Evolutionary conservation across 2,113 vertebrate genomes (phyloP).

Genomic region (Numida meleagris): DNA sequence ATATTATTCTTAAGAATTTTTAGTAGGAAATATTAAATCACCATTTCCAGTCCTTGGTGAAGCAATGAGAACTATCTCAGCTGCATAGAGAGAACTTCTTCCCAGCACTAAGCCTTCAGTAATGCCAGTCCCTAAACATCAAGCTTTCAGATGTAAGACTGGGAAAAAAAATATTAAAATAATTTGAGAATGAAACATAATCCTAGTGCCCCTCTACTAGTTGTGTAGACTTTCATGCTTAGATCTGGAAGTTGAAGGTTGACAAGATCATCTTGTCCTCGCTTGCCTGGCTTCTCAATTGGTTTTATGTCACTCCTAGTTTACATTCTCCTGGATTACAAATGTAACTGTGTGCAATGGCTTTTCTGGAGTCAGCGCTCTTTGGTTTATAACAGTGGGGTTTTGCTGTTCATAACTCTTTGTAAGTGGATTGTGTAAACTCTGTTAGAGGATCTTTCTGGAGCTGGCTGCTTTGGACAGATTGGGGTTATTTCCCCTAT

Average conservation of each 20-base stretch:
- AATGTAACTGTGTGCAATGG: not conserved
- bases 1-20: slow-evolving; percentile 17
- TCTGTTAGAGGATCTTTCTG: not conserved
- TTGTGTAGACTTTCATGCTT: not conserved
- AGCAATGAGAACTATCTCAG: not conserved
- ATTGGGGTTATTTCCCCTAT: not conserved
- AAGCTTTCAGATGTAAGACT: not conserved
- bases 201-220: not conserved
- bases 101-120: not conserved
- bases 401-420: not conserved
- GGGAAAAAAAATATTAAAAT: not conserved
- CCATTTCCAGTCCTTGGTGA: not conserved
- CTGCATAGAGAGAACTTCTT: not conserved
- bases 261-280: not conserved
- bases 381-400: not conserved
- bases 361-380: not conserved
- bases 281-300: not conserved
- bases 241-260: not conserved
- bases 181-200: not conserved
- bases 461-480: not conserved
- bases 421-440: not conserved
- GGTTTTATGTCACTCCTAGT: not conserved
- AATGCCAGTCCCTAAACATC: not conserved
- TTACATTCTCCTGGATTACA: not conserved
- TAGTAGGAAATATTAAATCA: slow-evolving; percentile 16